Evolutionary conservation across 2,888 invertebrate species (phyloP).

Genomic region (Macrostomum cliftonense): DNA sequence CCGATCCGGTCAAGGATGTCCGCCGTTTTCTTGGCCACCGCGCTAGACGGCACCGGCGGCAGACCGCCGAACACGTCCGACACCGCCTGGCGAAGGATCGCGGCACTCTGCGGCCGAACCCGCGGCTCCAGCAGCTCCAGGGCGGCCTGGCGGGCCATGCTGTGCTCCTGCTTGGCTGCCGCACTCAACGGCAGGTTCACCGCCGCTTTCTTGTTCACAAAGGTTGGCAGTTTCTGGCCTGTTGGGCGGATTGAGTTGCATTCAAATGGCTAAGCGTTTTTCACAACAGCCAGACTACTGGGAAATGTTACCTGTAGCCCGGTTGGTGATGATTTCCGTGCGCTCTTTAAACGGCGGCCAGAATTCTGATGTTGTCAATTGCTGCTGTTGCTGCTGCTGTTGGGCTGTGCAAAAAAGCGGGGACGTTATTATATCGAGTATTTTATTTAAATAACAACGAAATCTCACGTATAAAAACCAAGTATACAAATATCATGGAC

Average conservation of each 20-base stretch:
- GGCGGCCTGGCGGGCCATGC: constrained; percentile 28
- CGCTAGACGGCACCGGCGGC: constrained; percentile 15
- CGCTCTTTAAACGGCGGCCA: constrained; percentile 1
- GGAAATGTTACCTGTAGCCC: too few species aligned
- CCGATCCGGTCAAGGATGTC: constrained; percentile 18
- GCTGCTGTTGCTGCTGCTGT: too few species aligned
- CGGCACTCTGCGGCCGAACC: constrained; percentile 19
- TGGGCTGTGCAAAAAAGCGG: too few species aligned
- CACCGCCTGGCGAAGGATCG: constrained; percentile 26
- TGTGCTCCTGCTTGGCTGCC: constrained; percentile 30
- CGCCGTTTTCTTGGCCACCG: constrained; percentile 16
- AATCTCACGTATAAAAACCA: too few species aligned
- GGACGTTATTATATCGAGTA: too few species aligned
- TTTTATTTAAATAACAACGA: too few species aligned
- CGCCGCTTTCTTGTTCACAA: constrained; percentile 12
- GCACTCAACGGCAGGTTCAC: constrained; percentile 30
- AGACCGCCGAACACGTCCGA: constrained; percentile 29
- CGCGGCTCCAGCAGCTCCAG: constrained; percentile 26
- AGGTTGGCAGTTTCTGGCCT: too few species aligned
- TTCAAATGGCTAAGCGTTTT: too few species aligned
- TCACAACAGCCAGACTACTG: too few species aligned
- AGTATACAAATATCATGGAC: too few species aligned
- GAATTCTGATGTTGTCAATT: neutral
- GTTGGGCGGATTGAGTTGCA: too few species aligned
- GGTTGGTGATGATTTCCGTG: too few species aligned